Percentiles rank a stretch among this genome's conserved stretches.
These are phyloP conservation scores for Scopus umbretta DNA, from an alignment of 2,113 vertebrate species.

Conservation along the genomic window DNA sequence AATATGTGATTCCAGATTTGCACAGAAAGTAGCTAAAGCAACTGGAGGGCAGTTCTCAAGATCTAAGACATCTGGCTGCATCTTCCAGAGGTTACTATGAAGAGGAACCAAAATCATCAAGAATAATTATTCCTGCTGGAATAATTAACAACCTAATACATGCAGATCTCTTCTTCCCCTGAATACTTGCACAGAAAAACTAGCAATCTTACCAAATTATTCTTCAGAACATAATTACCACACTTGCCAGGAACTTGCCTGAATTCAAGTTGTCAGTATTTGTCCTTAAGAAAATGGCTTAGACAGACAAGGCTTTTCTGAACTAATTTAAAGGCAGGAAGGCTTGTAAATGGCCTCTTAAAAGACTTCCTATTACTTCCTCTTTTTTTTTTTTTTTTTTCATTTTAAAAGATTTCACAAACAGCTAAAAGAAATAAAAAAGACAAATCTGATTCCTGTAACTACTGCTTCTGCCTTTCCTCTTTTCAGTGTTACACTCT, in stretches of 20 bases:
- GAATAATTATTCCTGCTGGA: background rate
- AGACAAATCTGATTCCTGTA: background rate
- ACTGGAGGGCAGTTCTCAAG: background rate
- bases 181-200: background rate
- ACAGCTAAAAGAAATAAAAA: background rate
- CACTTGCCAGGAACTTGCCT: background rate
- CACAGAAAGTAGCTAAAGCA: background rate
- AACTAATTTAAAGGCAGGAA: background rate
- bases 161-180: background rate
- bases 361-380: background rate
- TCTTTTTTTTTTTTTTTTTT: background rate
- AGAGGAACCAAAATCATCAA: background rate
- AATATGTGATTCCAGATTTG: background rate
- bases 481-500: background rate
- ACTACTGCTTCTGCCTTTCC: background rate
- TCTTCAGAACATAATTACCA: background rate
- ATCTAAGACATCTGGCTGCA: background rate
- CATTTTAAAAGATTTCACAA: background rate
- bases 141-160: background rate
- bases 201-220: background rate
- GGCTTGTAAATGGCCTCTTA: background rate
- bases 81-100: background rate
- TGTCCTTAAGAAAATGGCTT: background rate
- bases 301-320: background rate
- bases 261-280: background rate